Percentiles rank a stretch among this genome's conserved stretches.
These are phyloP conservation scores for Salvelinus namaycush DNA, from an alignment of 2,113 vertebrate species.

Conservation along the genomic window DNA sequence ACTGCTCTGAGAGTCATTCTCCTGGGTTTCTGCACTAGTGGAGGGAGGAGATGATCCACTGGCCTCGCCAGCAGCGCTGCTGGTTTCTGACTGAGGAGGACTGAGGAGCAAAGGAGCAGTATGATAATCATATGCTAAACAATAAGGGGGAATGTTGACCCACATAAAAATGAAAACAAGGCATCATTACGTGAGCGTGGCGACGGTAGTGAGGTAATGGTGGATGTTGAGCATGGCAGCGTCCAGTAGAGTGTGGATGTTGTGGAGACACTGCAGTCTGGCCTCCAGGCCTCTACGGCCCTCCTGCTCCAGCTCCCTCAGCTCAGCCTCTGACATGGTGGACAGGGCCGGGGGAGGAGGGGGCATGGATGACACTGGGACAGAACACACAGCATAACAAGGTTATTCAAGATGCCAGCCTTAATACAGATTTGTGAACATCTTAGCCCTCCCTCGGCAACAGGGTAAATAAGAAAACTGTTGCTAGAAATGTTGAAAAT, in stretches of 20 bases:
- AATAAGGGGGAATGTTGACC: too few species aligned
- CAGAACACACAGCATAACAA: not conserved
- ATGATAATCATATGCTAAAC: too few species aligned
- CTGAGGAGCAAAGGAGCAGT: slow-evolving; percentile 42
- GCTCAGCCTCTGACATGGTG: slow-evolving; percentile 85
- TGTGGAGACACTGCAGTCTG: slow-evolving; percentile 90
- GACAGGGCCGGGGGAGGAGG: slow-evolving; percentile 87
- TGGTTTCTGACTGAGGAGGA: slow-evolving; percentile 64
- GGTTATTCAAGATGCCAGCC: not conserved
- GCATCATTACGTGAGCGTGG: slow-evolving; percentile 76
- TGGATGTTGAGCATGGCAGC: slow-evolving; percentile 97
- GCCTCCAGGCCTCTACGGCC: slow-evolving; percentile 89
- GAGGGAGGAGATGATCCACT: slow-evolving; percentile 44
- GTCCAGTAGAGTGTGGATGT: slow-evolving; percentile 92
- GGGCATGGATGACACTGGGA: slow-evolving; percentile 88
- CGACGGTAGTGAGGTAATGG: slow-evolving; percentile 90
- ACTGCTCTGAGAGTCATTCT: not conserved
- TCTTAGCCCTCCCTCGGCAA: not conserved
- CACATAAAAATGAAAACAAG: too few species aligned
- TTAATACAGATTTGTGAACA: not conserved
- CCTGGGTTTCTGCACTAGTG: slow-evolving; percentile 33
- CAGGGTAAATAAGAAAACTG: not conserved
- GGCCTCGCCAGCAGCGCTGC: slow-evolving; percentile 37
- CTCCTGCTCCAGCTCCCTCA: slow-evolving; percentile 88
- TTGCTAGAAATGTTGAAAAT: not conserved